Percentiles rank a stretch among this genome's conserved stretches.
Evolutionary conservation across 2,888 invertebrate genomes (phyloP).

Genomic region (Cataglyphis livida): DNA sequence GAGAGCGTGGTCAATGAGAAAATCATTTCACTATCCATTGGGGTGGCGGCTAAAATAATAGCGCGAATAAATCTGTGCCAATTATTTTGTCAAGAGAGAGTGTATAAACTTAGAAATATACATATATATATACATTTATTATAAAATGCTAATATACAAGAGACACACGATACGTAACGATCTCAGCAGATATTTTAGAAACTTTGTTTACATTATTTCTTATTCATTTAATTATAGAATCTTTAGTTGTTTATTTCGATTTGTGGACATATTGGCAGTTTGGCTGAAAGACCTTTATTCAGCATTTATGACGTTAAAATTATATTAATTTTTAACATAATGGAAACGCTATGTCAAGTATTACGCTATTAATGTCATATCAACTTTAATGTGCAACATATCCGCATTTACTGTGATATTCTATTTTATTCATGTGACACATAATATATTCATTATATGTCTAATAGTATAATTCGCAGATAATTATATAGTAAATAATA

Average conservation of each 20-base stretch:
- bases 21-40: constrained; percentile 7
- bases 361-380: not conserved
- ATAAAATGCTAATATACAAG: not conserved
- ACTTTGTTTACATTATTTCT: not conserved
- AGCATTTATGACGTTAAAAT: not conserved
- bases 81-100: not conserved
- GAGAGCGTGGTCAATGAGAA: constrained; percentile 17
- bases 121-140: not conserved
- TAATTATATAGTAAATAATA: not conserved
- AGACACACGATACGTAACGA: not conserved
- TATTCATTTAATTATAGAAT: not conserved
- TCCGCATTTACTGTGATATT: not conserved
- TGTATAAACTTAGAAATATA: not conserved
- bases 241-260: not conserved
- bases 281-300: not conserved
- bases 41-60: not conserved
- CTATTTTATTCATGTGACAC: constrained; percentile 6
- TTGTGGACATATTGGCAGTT: not conserved
- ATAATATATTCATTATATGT: constrained; percentile 21
- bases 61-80: not conserved
- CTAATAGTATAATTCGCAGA: constrained; percentile 11
- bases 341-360: not conserved
- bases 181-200: not conserved
- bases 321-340: not conserved
- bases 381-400: constrained; percentile 24